phyloP scores from a whole-genome alignment of 2,113 vertebrate species.

The Saimiri boliviensis region DNA sequence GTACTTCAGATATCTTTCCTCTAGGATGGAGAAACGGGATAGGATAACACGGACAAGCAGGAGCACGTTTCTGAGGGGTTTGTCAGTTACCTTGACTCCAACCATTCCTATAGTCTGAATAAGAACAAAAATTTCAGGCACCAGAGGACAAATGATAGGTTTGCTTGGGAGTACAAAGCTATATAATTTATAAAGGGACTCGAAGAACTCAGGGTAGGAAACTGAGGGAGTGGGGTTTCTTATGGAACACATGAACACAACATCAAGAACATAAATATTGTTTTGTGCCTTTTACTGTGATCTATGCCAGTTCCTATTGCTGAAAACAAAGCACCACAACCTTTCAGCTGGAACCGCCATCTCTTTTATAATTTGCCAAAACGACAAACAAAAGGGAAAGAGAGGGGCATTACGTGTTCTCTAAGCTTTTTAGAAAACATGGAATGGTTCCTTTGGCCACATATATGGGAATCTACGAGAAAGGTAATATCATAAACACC shows the following conservation, averaged over 20 bases:
- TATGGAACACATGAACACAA: background rate
- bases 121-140: background rate
- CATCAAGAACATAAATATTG: background rate
- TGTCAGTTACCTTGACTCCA: background rate
- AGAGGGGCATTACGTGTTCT: background rate
- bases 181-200: background rate
- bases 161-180: background rate
- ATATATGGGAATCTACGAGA: conserved; percentile 94
- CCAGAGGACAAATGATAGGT: background rate
- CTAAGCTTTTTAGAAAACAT: background rate
- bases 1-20: background rate
- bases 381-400: background rate
- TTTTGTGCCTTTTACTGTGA: background rate
- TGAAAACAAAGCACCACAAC: background rate
- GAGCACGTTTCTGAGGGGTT: background rate
- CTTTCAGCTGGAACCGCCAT: background rate
- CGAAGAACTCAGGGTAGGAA: background rate
- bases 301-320: background rate
- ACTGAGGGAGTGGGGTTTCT: background rate
- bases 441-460: conserved; percentile 91
- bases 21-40: background rate
- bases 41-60: background rate
- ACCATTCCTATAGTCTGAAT: background rate
- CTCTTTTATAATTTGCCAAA: background rate
- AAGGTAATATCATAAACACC: conserved; percentile 93